Evolutionary conservation across 2,888 invertebrate genomes (phyloP), one percentile per base, ranked within the genome.

Genomic region (Drosophila tanythrix): DNA sequence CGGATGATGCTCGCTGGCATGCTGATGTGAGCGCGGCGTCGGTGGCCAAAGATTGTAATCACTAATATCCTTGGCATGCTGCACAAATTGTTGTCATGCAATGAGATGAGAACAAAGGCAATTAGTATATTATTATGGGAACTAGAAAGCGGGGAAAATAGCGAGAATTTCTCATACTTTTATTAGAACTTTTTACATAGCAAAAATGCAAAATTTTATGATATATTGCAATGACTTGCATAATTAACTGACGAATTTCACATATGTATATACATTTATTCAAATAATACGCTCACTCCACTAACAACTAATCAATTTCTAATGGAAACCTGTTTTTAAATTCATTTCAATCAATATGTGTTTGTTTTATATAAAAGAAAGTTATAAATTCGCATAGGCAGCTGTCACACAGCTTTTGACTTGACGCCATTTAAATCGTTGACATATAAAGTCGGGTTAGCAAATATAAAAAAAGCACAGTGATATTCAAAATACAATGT

Each of bases 1-100:
- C 83, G 85, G 90, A 65, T 86, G 85, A 72, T 86, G 85, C 63
- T 86, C 85, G 79, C 90, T 86, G 76, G 85, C 85, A 88, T 90
- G 85, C 71, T 86, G 85, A 81, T 93, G 92, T 72, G 92, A 92
- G 79, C 93, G 90, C 72, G 93, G 87, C 71, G 90, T 88, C 63
- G 92, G 92, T 38, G 93, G 93, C 93, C 93, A 93, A 77, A 92
- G 92, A 89, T 92, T 93, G 82, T 93, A 93, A 85, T 93, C 93
- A 74, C 88, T 79, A 61, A 93, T 92, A 71, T 93, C 93, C 90
- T 93, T 93, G 68, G 92, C 88, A 82, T 93, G 93, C 82, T 93
- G 92, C 70, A 90, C 89, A 74, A 90, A 91, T 90, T 91, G 91
- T 90, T 92, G 91, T 83, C 90, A 70, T 64, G 74, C 10, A 56